These are phyloP conservation scores for Drosophila ogumai DNA, from an alignment of 1,140 invertebrate genomes.

Conservation along the genomic window DNA sequence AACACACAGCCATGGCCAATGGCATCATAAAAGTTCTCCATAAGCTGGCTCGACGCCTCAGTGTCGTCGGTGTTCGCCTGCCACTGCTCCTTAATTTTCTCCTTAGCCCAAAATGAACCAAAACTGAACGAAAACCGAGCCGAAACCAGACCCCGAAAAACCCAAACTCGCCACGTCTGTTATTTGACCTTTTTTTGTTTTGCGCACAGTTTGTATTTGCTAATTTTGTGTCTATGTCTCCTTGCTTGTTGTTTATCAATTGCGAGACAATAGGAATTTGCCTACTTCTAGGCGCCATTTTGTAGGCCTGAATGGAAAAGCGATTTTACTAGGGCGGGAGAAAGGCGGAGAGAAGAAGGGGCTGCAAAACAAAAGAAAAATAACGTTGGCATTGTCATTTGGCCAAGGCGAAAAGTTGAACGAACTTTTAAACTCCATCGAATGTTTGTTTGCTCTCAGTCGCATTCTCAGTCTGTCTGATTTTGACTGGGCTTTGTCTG, in stretches of 20 bases:
- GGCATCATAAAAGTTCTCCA: constrained; percentile 72
- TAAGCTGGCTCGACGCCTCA: constrained; percentile 40
- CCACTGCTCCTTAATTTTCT: constrained; percentile 49
- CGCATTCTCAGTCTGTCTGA: constrained; percentile 32
- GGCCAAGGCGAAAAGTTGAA: constrained; percentile 46
- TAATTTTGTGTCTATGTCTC: constrained; percentile 57
- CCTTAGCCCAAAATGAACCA: constrained; percentile 11
- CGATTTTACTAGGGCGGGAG: constrained; percentile 2
- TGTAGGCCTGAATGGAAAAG: constrained; percentile 37
- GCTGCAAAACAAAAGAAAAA: constrained; percentile 35
- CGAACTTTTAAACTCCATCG: constrained; percentile 51
- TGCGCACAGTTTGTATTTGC: constrained; percentile 37
- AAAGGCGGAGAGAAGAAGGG: neutral
- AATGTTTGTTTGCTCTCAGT: constrained; percentile 54
- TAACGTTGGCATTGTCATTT: constrained; percentile 33
- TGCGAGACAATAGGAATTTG: constrained; percentile 46
- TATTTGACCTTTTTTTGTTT: constrained; percentile 58
- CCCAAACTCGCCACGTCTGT: constrained; percentile 39
- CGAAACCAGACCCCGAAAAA: neutral
- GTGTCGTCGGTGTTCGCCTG: constrained; percentile 28
- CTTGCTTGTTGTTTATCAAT: constrained; percentile 37
- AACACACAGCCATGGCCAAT: constrained; percentile 62
- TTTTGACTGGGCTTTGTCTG: constrained; percentile 42
- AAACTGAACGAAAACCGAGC: neutral
- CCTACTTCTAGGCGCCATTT: constrained; percentile 43